phyloP scores from a whole-genome alignment of 2,888 invertebrate genomes.

The Eupeodes luniger region DNA sequence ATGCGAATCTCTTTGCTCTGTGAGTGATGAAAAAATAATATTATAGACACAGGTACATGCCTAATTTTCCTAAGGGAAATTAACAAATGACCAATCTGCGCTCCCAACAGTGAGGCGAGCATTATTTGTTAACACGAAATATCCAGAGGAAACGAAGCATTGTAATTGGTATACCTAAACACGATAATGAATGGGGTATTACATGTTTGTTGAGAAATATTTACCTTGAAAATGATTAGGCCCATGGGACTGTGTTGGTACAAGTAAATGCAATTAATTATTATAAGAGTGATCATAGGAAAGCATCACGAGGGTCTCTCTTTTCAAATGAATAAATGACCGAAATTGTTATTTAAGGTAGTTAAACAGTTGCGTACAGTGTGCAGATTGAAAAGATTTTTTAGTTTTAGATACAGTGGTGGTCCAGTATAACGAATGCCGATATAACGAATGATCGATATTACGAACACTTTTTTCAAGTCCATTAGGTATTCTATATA shows the following conservation, averaged over 20 bases:
- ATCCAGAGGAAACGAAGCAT: not conserved
- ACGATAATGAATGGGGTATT: conserved; percentile 65
- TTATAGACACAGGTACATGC: conserved; percentile 4
- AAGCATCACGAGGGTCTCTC: not conserved
- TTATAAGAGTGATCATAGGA: conserved; percentile 17
- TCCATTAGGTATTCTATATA: too few species aligned
- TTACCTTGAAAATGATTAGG: conserved; percentile 62
- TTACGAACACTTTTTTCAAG: too few species aligned
- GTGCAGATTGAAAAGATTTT: too few species aligned
- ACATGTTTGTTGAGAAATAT: conserved; percentile 38
- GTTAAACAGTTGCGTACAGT: not conserved
- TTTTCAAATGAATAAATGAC: not conserved
- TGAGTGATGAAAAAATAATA: conserved; percentile 43
- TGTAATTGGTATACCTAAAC: conserved; percentile 54
- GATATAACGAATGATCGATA: too few species aligned
- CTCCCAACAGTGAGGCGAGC: conserved; percentile 52
- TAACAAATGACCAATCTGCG: conserved; percentile 73
- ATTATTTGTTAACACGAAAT: conserved; percentile 26
- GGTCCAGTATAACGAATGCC: too few species aligned
- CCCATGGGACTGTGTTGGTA: conserved; percentile 61
- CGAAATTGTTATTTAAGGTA: not conserved
- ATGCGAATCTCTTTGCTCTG: conserved; percentile 45
- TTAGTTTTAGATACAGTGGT: too few species aligned
- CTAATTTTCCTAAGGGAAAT: conserved; percentile 68
- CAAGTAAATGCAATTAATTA: conserved; percentile 68